phyloP scores from a whole-genome alignment of 2,888 invertebrate genomes.

The Parapristionchus giblindavisi region DNA sequence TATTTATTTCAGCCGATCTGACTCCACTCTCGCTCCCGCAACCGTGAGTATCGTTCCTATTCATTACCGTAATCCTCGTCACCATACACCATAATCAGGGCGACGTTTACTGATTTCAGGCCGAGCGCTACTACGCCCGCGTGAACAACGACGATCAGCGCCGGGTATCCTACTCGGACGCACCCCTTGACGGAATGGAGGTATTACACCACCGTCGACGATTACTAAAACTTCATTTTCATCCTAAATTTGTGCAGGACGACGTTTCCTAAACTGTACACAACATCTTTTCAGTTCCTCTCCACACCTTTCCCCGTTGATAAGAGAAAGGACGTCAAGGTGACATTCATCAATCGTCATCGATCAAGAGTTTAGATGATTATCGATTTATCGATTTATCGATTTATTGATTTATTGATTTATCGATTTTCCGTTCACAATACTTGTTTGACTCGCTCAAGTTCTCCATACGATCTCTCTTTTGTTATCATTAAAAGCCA shows the following conservation, averaged over 20 bases:
- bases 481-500: too few relatives aligned
- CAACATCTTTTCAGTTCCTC: constrained; percentile 22
- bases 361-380: constrained; percentile 16
- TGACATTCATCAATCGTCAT: constrained; percentile 34
- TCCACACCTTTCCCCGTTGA: constrained; percentile 23
- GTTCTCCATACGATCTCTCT: too few relatives aligned
- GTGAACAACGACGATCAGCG: constrained; percentile 11
- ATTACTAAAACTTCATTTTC: background rate
- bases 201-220: constrained; percentile 22
- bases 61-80: too few relatives aligned
- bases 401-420: constrained; percentile 4
- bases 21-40: too few relatives aligned
- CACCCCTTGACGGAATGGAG: constrained; percentile 25
- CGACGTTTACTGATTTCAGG: constrained; percentile 28
- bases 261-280: constrained; percentile 9
- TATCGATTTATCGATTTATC: background rate
- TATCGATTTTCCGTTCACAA: too few relatives aligned
- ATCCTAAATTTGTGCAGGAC: background rate
- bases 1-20: too few relatives aligned
- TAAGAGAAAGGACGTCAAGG: constrained; percentile 35
- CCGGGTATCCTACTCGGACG: constrained; percentile 13
- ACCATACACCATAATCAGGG: too few relatives aligned
- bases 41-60: too few relatives aligned
- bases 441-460: too few relatives aligned
- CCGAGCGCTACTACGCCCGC: constrained; percentile 27